Conservation (phyloP, 1,140 invertebrate species). For the Zaprionus nigranus region DNA sequence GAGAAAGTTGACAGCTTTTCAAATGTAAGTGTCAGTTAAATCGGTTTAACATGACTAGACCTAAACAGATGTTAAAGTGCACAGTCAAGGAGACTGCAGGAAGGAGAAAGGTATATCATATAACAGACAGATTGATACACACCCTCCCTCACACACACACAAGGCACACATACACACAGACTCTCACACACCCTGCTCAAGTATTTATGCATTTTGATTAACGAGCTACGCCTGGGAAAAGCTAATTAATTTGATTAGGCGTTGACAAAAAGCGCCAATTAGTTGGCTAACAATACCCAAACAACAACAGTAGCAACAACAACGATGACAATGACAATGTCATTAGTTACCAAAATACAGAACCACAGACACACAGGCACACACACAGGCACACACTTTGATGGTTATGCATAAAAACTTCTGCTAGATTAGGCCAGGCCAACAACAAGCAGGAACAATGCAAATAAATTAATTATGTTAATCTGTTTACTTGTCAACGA, state of each 20-base stretch:
- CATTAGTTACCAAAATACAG: constrained; percentile 32
- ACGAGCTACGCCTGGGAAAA: constrained; percentile 36
- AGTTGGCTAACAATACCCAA: constrained; percentile 46
- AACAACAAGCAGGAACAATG: constrained; percentile 25
- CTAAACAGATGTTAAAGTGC: not conserved
- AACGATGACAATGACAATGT: constrained; percentile 25
- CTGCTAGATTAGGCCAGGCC: constrained; percentile 34
- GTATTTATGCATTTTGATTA: constrained; percentile 52
- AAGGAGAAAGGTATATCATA: not conserved
- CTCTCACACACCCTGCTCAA: constrained; percentile 11
- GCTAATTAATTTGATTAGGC: constrained; percentile 62
- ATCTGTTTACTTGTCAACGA: constrained; percentile 77
- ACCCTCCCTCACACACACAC: constrained; percentile 1
- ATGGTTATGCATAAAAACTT: constrained; percentile 18
- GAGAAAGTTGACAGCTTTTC: not conserved
- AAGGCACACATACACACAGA: not conserved
- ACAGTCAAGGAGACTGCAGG: not conserved
- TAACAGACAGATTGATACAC: constrained; percentile 4
- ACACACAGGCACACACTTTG: not conserved
- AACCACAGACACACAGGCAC: not conserved
- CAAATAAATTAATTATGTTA: constrained; percentile 83
- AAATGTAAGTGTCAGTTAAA: not conserved
- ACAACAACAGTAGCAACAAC: not conserved
- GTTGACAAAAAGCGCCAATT: constrained; percentile 55
- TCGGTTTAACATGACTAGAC: not conserved